Evolutionary conservation across 1,140 invertebrate genomes (phyloP), one percentile per base, ranked within the genome.

Genomic region (Eciton burchellii): DNA sequence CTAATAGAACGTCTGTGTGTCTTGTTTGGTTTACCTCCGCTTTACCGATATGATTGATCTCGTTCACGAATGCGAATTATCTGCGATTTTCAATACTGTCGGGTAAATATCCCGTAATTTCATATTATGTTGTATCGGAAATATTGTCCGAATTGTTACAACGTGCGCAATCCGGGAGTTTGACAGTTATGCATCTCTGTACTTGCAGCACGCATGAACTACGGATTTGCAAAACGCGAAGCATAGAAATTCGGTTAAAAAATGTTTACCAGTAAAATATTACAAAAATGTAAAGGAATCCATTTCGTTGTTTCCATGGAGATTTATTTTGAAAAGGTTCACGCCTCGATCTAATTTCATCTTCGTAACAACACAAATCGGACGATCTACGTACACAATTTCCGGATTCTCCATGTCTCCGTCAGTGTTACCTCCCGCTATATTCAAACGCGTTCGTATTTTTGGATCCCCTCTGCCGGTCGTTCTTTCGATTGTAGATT

Each of bases 31-130:
- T 85, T 74, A 81, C 60, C 71, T 72, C 19, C 35, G n/a, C n/a
- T n/a, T n/a, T n/a, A n/a, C n/a, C 57, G 47, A 26, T 72, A 57
- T 45, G 47, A 29, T 85, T 85, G 79, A 85, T 88, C 82, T 76
- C 52, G 54, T 62, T 56, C 66, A 52, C 6, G 12, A n/a, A 24
- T 54, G 52, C 52, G 59, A 82, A 73, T 86, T 87, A 86, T 87
- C 86, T 87, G 47, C 85, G 11, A 82, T 83, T 73, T 83, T 43
- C 49, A 49, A 66, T 66, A 68, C 21, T 35, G 16, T 26, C 21
- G 54, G 5, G 49, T 45, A 43, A 54, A 79, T 79, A 56, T 79
- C 43, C 6, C 21, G 49, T 29, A 56, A 35, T 62, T 35, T 35
- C 26, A 16, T 56, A 54, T 76, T 24, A 62, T 43, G 5, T 43